Evolutionary conservation across 2,888 invertebrate species (phyloP), one percentile per base, ranked within the genome.

Genomic region (Carpatolechia fugitivella): DNA sequence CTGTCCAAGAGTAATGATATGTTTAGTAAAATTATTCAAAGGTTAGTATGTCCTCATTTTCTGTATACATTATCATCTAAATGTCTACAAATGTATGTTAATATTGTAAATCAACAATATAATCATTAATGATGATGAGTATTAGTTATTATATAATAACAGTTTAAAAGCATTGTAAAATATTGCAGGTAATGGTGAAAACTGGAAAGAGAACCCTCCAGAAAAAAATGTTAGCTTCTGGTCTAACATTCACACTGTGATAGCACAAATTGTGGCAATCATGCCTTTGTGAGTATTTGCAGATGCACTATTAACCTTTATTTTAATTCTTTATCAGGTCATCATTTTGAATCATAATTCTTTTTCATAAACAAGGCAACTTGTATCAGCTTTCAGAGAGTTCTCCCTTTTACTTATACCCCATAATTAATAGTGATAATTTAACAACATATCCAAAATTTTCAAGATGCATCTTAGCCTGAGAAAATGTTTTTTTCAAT

Each of bases 231-330:
- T 91, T 24, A 74, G 78, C 41, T 91, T 89, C 69, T 92, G 94
- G 80, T 90, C 92, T 52, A 91, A 94, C 65, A 82, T 95, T 4
- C 97, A 97, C 64, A 76, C 77, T 44, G 61, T 87, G 20, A 86
- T 91, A 65, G 90, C 88, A 58, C 81, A 89, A 74, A 85, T 91
- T 58, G 82, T 91, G 29, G 85, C 88, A 30, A 76, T 82, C 13
- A 90, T 91, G 80, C 91, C 91, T 1, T 85, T 91, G 91, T 90
- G 73, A 88, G 90, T 85, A 49, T n/a, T 44, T 11, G 11, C 6
- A 18, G 16, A 33, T 47, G 14, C n/a, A n/a, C n/a, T n/a, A n/a
- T n/a, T n/a, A n/a, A n/a, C n/a, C n/a, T n/a, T n/a, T 18, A n/a
- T 13, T 16, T 41, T 1, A 41, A 7, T 1, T 11, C 11, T 11